These are phyloP conservation scores for Hydrophis major DNA, from an alignment of 2,797 vertebrate species.

Conservation along the genomic window DNA sequence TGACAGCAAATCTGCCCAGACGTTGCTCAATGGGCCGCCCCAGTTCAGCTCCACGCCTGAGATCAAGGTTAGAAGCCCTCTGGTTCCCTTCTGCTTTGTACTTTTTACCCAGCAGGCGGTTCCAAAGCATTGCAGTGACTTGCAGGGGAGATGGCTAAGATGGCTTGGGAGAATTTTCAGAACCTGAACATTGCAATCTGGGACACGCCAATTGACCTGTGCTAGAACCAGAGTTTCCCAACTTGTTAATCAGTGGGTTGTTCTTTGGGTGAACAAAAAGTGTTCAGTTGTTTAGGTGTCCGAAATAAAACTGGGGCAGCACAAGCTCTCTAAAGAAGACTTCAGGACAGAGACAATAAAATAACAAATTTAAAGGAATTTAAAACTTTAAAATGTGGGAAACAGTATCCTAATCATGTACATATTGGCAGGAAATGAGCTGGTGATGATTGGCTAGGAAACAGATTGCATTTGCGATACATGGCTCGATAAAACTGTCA, in stretches of 20 bases:
- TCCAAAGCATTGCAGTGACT: not conserved
- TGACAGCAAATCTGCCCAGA: conserved; percentile 83
- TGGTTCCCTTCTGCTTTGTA: no score
- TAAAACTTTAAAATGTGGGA: not conserved
- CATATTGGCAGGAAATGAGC: not conserved
- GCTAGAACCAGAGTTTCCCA: not conserved
- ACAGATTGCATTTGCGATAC: not conserved
- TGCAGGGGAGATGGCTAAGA: not conserved
- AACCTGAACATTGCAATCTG: no score
- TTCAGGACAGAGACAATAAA: not conserved
- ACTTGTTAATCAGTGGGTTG: not conserved
- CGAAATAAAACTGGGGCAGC: not conserved
- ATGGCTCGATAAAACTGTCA: not conserved
- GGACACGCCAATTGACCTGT: not conserved
- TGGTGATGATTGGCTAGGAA: not conserved
- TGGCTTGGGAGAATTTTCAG: not conserved
- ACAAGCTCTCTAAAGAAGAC: not conserved
- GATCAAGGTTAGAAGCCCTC: conserved; percentile 79
- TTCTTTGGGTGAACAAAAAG: not conserved
- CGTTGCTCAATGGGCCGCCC: conserved; percentile 85
- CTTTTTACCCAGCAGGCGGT: not conserved
- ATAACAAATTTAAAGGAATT: not conserved
- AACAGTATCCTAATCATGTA: not conserved
- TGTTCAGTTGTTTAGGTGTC: not conserved
- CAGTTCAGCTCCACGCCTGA: conserved; percentile 82